Base-by-base conservation (phyloP, 2,888 invertebrate species). In the Callyntrura sp. region DNA sequence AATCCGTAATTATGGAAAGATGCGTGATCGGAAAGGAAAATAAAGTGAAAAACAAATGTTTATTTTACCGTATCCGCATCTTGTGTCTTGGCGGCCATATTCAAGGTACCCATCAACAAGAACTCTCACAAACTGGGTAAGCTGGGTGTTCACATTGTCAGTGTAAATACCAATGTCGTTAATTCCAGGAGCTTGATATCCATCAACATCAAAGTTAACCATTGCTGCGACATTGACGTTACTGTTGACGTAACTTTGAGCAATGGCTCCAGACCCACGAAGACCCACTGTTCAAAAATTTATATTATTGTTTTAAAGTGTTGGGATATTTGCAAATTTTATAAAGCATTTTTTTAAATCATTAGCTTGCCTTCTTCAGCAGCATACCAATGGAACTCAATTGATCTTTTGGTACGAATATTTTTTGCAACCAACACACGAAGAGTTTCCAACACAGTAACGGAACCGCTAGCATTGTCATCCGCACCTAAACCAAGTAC, bases 401-500 rank as follows among this genome's bases (percentile, higher is more conserved):
- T 20, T 6, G 90, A 90, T 48, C 87, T 57, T 14, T 60, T 73
- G 1, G 88, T n/a, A n/a, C n/a, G 91, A 51, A 83, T 28, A 12
- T 90, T 51, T 20, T 28, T 57, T 8, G 76, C 88, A 23, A 90
- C 65, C 68, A 91, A 9, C 12, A 68, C 85, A 12, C 90, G 84
- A 6, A 91, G 76, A 4, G 87, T 73, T 81, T 92, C 92, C 1
- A 92, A 60, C 11, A 92, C 73, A 0, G 55, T 79, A 12, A 73
- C 90, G 1, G 85, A 82, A 14, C 92, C 92, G 76, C 85, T 88
- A 11, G 87, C 92, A 79, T 92, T 91, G 62, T 92, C 92, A 57
- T 92, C 91, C 28, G 90, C 91, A 11, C 92, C 91, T 88, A 17
- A 45, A 84, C n/a, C n/a, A n/a, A n/a, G n/a, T n/a, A n/a, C n/a